Percentiles rank a stretch among this genome's conserved stretches.
Evolutionary conservation across 2,113 vertebrate species (phyloP).

Genomic region (Toxotes jaculatrix): DNA sequence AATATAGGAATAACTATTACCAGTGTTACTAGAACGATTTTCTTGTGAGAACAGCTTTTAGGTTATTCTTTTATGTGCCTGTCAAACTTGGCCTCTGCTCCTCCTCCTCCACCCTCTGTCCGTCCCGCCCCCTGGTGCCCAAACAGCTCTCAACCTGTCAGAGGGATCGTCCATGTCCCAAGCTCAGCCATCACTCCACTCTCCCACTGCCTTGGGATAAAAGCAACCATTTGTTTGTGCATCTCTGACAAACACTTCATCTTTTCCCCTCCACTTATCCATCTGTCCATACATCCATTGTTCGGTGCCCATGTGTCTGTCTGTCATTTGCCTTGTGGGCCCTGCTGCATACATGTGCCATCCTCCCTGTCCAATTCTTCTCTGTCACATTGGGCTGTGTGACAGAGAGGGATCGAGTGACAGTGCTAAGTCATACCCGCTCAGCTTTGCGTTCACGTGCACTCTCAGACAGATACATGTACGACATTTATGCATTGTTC

Average conservation of each 20-base stretch:
- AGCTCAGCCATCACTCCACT: slow-evolving; percentile 68
- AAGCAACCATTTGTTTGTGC: slow-evolving; percentile 79
- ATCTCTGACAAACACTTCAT: slow-evolving; percentile 81
- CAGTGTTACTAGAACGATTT: slow-evolving; percentile 31
- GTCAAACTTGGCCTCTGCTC: slow-evolving; percentile 52
- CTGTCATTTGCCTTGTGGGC: slow-evolving; percentile 70
- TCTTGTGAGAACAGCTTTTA: slow-evolving; percentile 44
- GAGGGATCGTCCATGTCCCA: slow-evolving; percentile 53
- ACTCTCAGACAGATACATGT: slow-evolving; percentile 47
- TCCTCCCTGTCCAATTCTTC: slow-evolving; percentile 43
- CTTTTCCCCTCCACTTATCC: slow-evolving; percentile 74
- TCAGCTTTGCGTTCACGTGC: slow-evolving; percentile 38
- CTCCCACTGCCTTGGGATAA: slow-evolving; percentile 73
- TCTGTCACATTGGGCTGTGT: slow-evolving; percentile 42
- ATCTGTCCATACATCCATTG: slow-evolving; percentile 75
- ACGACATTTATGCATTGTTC: slow-evolving; percentile 63
- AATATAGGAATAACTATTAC: slow-evolving; percentile 20
- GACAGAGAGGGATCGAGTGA: slow-evolving; percentile 55
- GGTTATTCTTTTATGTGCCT: slow-evolving; percentile 63
- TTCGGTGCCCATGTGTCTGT: slow-evolving; percentile 63
- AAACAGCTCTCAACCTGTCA: slow-evolving; percentile 64
- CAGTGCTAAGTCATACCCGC: slow-evolving; percentile 52
- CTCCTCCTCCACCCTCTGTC: slow-evolving; percentile 55
- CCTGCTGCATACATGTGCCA: slow-evolving; percentile 51
- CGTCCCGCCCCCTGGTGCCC: slow-evolving; percentile 45